phyloP scores from a whole-genome alignment of 2,888 invertebrate genomes.

The Dichetophora obliterata region DNA sequence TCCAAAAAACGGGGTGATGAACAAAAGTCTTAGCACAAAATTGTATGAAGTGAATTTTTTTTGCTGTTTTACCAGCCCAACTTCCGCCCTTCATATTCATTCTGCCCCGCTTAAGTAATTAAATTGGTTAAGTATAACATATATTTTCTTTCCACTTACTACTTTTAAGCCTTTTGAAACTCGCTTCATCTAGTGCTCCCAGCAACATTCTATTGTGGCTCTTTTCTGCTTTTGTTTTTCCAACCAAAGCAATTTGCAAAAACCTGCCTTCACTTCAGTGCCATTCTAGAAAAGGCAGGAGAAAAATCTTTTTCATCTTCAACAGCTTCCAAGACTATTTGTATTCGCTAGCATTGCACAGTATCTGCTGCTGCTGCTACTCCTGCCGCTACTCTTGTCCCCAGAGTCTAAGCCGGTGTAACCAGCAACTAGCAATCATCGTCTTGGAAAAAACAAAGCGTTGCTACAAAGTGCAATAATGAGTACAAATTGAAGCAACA shows the following conservation, averaged over 20 bases:
- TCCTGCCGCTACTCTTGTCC: background rate
- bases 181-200: background rate
- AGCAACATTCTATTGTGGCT: background rate
- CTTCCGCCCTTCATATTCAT: background rate
- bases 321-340: background rate
- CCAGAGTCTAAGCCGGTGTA: background rate
- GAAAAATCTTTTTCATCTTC: constrained; percentile 14
- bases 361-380: background rate
- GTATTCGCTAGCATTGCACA: too few relatives aligned
- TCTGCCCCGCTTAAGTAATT: constrained; percentile 12
- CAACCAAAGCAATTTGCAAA: constrained; percentile 61
- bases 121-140: background rate
- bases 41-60: background rate
- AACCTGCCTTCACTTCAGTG: constrained; percentile 36
- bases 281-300: background rate
- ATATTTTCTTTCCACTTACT: background rate
- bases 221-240: background rate
- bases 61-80: too few relatives aligned
- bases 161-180: background rate
- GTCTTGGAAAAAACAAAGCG: background rate
- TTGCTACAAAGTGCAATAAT: constrained; percentile 11
- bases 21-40: background rate
- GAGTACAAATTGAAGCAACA: constrained; percentile 14
- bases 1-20: background rate
- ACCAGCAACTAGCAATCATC: constrained; percentile 1